Evolutionary conservation across 2,797 vertebrate species (phyloP), one percentile per base, ranked within the genome.

Genomic region (Luscinia megarhynchos): DNA sequence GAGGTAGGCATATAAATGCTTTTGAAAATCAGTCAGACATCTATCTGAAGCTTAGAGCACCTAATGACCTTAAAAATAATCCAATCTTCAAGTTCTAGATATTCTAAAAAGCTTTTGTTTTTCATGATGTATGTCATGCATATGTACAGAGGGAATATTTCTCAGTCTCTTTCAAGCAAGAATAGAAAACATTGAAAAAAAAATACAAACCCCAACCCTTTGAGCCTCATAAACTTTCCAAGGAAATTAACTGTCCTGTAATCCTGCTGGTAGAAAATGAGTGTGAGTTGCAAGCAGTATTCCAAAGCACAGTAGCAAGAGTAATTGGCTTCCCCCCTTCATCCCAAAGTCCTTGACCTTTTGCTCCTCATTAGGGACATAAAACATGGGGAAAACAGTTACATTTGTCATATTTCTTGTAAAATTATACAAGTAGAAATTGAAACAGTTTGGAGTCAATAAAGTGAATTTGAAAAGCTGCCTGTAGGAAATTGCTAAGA

Each of bases 361-460:
- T 93, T 96, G 93, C 50, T 95, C 96, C 94, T 95, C 89, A 90
- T 95, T 96, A 96, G 94, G 43, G 61, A 91, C 75, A 93, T 94
- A 93, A 96, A 97, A 84, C 91, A 89, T 84, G 51, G 34, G 38
- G 55, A 70, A 94, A 96, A 91, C 58, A 69, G 76, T 88, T 94
- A 76, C 73, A 66, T 94, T 96, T 94, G 89, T 96, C 94, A 93
- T 95, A 93, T 94, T 95, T 94, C 94, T 92, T 94, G 91, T 93
- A 97, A 96, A 97, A 96, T 95, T 95, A 95, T 92, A 90, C 73
- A 93, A 92, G 76, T 70, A 92, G 82, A 97, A 93, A 91, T n/a
- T 76, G 91, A 92, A 95, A 84, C 75, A 72, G 53, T 86, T 96
- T 67, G 78, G 61, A 96, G 92, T 96, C 77, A 93, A 91, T 95